Percentiles rank a stretch among this genome's conserved stretches.
Conservation (phyloP, 1,140 invertebrate genomes). For the Vanessa atalanta region DNA sequence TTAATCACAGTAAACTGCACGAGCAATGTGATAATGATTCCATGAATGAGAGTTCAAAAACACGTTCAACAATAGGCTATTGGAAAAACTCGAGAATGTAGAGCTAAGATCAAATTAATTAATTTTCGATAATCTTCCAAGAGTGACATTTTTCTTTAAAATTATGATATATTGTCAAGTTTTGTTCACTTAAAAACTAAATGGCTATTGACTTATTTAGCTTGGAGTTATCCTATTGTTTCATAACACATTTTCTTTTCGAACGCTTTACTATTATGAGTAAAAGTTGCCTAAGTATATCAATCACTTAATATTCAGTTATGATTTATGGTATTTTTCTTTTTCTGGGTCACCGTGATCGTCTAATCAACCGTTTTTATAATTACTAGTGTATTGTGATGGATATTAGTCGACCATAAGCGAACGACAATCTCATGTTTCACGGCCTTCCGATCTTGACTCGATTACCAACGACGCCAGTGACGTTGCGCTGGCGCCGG, state of each 20-base stretch:
- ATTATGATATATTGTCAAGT: neutral
- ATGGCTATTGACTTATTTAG: neutral
- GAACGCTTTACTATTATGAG: too few relatives aligned
- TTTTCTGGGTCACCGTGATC: neutral
- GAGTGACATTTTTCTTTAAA: neutral
- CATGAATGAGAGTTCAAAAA: conserved; percentile 56
- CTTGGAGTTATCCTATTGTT: neutral
- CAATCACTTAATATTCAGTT: too few relatives aligned
- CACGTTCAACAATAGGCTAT: conserved; percentile 60
- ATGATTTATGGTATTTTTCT: too few relatives aligned
- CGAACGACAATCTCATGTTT: conserved; percentile 70
- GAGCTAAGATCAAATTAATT: neutral
- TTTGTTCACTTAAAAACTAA: neutral
- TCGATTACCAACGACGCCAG: conserved; percentile 74
- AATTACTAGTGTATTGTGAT: conserved; percentile 40
- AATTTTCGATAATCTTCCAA: neutral
- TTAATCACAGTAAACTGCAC: neutral
- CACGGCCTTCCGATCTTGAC: conserved; percentile 72
- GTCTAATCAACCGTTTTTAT: neutral
- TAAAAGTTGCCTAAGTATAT: too few relatives aligned
- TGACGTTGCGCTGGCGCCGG: conserved; percentile 70
- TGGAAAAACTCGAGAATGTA: conserved; percentile 53
- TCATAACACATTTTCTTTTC: too few relatives aligned
- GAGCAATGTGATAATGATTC: conserved; percentile 37
- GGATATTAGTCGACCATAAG: conserved; percentile 61